phyloP scores from a whole-genome alignment of 2,797 vertebrate genomes.

The Pitangus sulphuratus region DNA sequence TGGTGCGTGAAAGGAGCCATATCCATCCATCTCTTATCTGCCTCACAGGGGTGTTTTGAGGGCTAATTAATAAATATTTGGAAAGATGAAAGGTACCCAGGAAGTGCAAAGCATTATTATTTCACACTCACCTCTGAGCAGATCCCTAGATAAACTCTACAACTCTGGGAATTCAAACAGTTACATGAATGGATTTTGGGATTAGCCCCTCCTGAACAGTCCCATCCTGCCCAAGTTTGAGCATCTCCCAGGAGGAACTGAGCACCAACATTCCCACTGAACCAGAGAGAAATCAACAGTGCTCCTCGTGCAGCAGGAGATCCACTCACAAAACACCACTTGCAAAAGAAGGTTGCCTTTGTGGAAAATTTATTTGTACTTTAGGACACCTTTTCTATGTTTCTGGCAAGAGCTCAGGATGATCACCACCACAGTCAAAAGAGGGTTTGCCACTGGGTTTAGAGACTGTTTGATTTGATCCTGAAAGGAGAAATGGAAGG shows the following conservation, averaged over 20 bases:
- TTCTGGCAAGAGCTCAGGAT: not conserved
- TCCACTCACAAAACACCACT: not conserved
- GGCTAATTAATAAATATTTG: slow-evolving; percentile 54
- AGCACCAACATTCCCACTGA: not conserved
- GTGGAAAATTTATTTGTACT: not conserved
- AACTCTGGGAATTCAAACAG: not conserved
- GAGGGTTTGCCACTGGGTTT: not conserved
- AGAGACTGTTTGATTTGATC: not conserved
- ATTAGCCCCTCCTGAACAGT: fast-evolving
- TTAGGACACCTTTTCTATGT: not conserved
- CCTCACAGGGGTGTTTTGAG: not conserved
- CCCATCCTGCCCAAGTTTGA: not conserved
- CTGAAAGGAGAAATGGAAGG: not conserved
- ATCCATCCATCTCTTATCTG: not conserved
- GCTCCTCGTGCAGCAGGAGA: not conserved
- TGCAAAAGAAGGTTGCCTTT: not conserved
- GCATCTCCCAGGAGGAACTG: not conserved
- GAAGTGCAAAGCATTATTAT: slow-evolving; percentile 8
- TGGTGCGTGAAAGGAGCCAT: not conserved
- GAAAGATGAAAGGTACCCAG: slow-evolving; percentile 17
- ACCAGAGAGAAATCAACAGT: not conserved
- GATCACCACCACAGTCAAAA: not conserved
- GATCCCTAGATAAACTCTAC: not conserved
- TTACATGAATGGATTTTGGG: not conserved
- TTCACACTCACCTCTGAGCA: not conserved